Evolutionary conservation across 2,797 vertebrate species (phyloP), one percentile per base, ranked within the genome.

Genomic region (Mus minutoides): DNA sequence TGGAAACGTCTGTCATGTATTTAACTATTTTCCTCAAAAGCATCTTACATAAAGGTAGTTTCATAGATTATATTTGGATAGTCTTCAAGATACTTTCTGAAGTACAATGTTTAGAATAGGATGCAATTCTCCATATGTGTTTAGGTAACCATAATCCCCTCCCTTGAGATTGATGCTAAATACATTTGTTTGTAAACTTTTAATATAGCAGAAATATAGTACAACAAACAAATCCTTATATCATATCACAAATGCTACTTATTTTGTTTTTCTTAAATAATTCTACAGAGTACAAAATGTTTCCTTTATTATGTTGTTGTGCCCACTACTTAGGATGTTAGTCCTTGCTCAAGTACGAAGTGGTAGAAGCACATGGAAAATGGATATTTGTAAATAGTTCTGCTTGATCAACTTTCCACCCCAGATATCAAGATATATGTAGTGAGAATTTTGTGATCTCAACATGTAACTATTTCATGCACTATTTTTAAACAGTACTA

Each of bases 1-100:
- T 97, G 84, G 87, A 95, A 54, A 94, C 29, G 60, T 54, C 73
- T 82, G 96, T 82, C 92, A 93, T 78, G 26, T 86, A 88, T 96
- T 49, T 95, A 96, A 77, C 19, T 22, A 89, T 40, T 95, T 94
- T 83, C n/a, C 26, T 95, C 90, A 90, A 95, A 94, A 90, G 52
- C 78, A 91, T 54, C 92, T 94, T 92, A 89, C 64, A 31, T 87
- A 94, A 88, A 94, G 77, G 34, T 29, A 73, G 78, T 92, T 91
- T 19, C 82, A 34, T 95, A 62, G 46, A 88, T 92, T 91, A 86
- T 83, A 67, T 87, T 64, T 80, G 64, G 29, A 69, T 90, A 17
- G 80, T 95, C n/a, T 92, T 87, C 26, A 91, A 58, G 37, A 92
- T 91, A 94, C 19, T 29, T 90, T 95, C 58, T 94, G 60, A 96